These are phyloP conservation scores for Microcebus lehilahytsara DNA, from an alignment of 2,113 vertebrate species.

Conservation along the genomic window DNA sequence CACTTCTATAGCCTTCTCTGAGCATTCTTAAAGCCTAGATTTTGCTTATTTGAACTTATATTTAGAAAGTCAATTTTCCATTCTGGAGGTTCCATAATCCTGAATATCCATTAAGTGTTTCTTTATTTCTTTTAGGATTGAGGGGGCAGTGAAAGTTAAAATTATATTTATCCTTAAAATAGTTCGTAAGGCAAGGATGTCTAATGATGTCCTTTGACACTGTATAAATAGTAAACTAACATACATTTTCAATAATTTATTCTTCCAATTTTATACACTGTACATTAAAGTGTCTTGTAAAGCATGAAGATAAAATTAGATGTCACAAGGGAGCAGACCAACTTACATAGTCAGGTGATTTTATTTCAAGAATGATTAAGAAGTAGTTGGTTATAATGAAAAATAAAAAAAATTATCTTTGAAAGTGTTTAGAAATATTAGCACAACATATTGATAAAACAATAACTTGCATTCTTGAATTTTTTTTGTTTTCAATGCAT, in stretches of 20 bases:
- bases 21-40: neutral
- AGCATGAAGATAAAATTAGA: neutral
- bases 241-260: neutral
- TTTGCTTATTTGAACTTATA: neutral
- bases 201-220: neutral
- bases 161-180: neutral
- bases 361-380: slow-evolving; percentile 6
- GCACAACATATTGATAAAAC: neutral
- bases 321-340: neutral
- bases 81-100: neutral
- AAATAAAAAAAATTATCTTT: neutral
- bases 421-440: neutral
- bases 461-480: neutral
- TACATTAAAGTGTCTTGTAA: neutral
- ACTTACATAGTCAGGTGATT: neutral
- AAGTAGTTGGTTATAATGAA: neutral
- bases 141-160: neutral
- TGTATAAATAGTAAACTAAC: neutral
- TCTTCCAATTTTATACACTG: neutral
- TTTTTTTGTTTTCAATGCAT: neutral
- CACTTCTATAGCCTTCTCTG: neutral
- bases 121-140: neutral
- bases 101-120: neutral
- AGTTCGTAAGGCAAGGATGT: neutral
- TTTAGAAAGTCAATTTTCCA: neutral